A percentile compares a stretch with the other conserved stretches of the same genome.
Conservation (phyloP, 2,888 invertebrate species). For the Andrena dorsata region DNA sequence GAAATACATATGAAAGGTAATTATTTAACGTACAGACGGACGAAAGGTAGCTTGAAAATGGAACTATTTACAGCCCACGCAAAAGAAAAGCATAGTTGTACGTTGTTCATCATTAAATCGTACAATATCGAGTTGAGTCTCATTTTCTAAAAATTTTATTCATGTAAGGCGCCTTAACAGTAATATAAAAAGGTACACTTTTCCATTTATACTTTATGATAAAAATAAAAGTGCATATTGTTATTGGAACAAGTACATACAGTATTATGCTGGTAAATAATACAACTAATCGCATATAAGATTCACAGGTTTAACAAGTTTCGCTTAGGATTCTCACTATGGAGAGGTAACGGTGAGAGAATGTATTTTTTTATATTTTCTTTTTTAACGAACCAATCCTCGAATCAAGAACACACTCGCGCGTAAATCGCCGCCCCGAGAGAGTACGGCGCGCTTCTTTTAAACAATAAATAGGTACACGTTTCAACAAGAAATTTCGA, state of each 20-base stretch:
- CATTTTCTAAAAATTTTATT: conserved; percentile 77
- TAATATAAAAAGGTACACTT: conserved; percentile 81
- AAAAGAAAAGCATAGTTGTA: conserved; percentile 39
- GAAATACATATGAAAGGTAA: conserved; percentile 19
- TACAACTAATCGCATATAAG: conserved; percentile 73
- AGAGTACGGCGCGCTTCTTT: conserved; percentile 14
- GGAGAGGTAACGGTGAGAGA: conserved; percentile 69
- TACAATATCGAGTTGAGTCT: conserved; percentile 50
- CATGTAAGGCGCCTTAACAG: conserved; percentile 79
- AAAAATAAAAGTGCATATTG: conserved; percentile 78
- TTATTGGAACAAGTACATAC: conserved; percentile 78
- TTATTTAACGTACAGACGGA: conserved; percentile 9
- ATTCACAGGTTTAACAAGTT: conserved; percentile 71
- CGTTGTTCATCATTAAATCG: conserved; percentile 40
- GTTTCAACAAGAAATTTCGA: conserved; percentile 37
- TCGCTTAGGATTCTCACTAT: conserved; percentile 69
- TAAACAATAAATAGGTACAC: conserved; percentile 27
- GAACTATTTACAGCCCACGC: neutral
- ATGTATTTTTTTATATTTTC: neutral
- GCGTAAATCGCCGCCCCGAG: conserved; percentile 10
- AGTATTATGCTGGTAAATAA: conserved; percentile 75
- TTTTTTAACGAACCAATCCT: conserved; percentile 35
- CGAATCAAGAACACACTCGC: conserved; percentile 17
- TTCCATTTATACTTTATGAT: conserved; percentile 76
- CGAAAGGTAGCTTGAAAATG: neutral